Percentiles rank a stretch among this genome's conserved stretches.
Evolutionary conservation across 2,113 vertebrate species (phyloP).

Genomic region (Pimephales promelas): DNA sequence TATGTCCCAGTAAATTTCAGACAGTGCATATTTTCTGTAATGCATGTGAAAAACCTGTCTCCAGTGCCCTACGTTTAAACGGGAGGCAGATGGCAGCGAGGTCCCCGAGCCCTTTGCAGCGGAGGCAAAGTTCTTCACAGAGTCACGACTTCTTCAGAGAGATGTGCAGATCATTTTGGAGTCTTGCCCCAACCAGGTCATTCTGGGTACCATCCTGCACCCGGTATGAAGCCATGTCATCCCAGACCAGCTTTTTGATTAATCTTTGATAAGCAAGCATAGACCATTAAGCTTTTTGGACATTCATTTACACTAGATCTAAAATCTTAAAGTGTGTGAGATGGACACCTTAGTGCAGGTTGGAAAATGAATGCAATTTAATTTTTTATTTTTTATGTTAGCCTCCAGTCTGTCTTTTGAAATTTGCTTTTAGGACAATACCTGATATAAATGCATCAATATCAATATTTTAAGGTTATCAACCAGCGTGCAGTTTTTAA

Average conservation of each 20-base stretch:
- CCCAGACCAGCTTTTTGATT: background rate
- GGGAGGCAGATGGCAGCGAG: slow-evolving; percentile 88
- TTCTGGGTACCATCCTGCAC: slow-evolving; percentile 95
- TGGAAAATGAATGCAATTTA: background rate
- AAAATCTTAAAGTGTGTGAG: background rate
- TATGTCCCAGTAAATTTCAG: background rate
- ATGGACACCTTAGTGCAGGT: background rate
- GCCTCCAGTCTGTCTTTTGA: background rate
- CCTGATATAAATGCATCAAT: background rate
- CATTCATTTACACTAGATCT: background rate
- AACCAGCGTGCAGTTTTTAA: background rate
- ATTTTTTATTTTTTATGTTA: no score
- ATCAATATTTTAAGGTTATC: background rate
- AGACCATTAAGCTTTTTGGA: background rate
- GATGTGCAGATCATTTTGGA: slow-evolving; percentile 97
- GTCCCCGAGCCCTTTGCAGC: slow-evolving; percentile 90
- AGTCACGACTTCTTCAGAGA: slow-evolving; percentile 92
- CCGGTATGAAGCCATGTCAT: slow-evolving; percentile 75
- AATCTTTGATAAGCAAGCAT: background rate
- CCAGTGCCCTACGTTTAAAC: slow-evolving; percentile 91
- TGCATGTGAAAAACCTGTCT: background rate
- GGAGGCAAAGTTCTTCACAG: slow-evolving; percentile 96
- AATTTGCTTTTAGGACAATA: background rate
- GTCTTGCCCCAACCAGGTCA: slow-evolving; percentile 95
- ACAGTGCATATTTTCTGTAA: background rate